Base-by-base conservation (phyloP, 1,140 invertebrate species). In the Tetraneura akinire region DNA sequence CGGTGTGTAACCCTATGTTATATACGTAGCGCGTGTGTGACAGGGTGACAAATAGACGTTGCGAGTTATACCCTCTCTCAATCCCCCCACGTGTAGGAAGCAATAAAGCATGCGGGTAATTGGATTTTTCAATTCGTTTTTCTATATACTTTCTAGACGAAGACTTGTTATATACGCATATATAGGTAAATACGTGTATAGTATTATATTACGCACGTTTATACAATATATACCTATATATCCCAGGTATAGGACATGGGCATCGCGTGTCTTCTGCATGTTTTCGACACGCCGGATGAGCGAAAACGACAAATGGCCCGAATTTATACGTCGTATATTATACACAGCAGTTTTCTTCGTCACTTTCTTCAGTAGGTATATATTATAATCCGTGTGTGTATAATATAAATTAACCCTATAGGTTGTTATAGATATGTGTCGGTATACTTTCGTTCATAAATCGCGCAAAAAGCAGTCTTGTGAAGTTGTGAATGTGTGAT, bases 101-200 rank as follows among this genome's bases (percentile, higher is more conserved):
- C 71, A 57, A 55, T 55, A 55, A 74, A 74, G 51, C 32, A 57
- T 26, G 13, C 51, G 10, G 29, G 29, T 74, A 74, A 74, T 74
- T 74, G 71, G 51, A 74, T 74, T 74, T 74, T 18, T 18, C 49
- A 37, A 55, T 74, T 74, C 32, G 29, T 74, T 29, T 55, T 71
- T 51, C 66, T 26, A 37, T 37, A 37, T 37, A 49, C 9, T 51
- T 51, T 71, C 68, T 18, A 51, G 45, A 71, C 68, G 11, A 71
- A 45, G 45, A 32, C 47, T 16, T 26, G n/a, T 37, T n/a, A 11
- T 21, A 16, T 21, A 21, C n/a, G 23, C 16, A 9, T 29, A 29
- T 29, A 57, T 55, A 55, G 8, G 5, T 62, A 62, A 18, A 62
- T n/a, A 32, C 8, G 0, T 26, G 9, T 55, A 13, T 13, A 5